These are phyloP conservation scores for Cheirogaleus medius DNA, from an alignment of 2,113 vertebrate species.

Conservation along the genomic window DNA sequence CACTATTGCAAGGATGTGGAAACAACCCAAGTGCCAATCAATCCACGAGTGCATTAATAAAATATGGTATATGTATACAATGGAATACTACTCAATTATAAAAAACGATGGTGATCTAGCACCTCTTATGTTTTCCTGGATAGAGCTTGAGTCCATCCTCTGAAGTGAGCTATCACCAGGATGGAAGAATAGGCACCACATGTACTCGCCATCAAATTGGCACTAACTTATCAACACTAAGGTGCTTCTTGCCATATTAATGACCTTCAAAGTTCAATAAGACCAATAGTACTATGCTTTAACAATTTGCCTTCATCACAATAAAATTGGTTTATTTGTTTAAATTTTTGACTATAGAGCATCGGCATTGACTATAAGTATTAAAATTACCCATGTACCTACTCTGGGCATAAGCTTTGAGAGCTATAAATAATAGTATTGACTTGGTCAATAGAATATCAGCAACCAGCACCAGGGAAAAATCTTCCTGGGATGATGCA, in stretches of 20 bases:
- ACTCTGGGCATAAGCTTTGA: neutral
- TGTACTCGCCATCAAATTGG: no score
- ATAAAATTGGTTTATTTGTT: neutral
- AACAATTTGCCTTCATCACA: neutral
- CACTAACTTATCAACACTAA: no score
- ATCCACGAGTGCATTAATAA: no score
- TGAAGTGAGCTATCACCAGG: no score
- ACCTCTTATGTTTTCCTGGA: no score
- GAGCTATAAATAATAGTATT: neutral
- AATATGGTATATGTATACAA: no score
- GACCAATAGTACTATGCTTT: neutral
- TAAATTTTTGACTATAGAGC: neutral
- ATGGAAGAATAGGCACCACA: no score
- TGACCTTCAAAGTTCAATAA: neutral
- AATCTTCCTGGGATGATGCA: neutral
- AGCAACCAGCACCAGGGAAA: neutral
- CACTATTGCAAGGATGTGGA: no score
- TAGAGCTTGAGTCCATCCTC: no score
- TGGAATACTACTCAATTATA: no score
- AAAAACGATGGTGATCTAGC: no score
- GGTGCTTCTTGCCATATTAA: neutral
- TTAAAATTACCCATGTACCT: neutral
- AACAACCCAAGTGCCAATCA: no score
- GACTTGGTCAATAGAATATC: neutral
- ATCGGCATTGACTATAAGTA: neutral